A percentile compares a stretch with the other conserved stretches of the same genome.
phyloP scores from a whole-genome alignment of 2,113 vertebrate genomes.

The Stegostoma tigrinum region DNA sequence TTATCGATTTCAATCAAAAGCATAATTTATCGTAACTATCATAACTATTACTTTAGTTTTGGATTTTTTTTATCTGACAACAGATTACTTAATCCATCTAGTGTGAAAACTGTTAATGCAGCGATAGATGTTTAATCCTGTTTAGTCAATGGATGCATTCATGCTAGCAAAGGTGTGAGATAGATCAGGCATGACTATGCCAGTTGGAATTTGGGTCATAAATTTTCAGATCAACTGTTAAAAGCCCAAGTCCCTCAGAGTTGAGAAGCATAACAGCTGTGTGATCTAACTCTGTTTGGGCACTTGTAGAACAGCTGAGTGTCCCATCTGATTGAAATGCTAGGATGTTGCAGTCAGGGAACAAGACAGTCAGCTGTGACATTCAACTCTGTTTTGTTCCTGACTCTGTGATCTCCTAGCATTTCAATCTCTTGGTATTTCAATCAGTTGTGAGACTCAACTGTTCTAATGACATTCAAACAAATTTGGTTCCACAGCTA shows the following conservation, averaged over 20 bases:
- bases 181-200: not conserved
- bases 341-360: not conserved
- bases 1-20: not conserved
- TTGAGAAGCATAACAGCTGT: not conserved
- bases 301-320: not conserved
- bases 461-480: not conserved
- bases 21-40: not conserved
- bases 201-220: not conserved
- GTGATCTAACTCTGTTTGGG: not conserved
- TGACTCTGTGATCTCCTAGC: not conserved
- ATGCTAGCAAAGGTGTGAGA: not conserved
- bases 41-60: not conserved
- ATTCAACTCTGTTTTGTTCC: not conserved
- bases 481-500: not conserved
- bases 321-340: not conserved
- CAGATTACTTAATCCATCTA: not conserved
- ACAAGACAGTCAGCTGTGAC: not conserved
- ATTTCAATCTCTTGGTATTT: not conserved
- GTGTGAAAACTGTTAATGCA: not conserved
- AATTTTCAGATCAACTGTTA: constrained; percentile 2
- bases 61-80: not conserved
- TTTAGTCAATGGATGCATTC: not conserved
- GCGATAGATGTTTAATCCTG: not conserved
- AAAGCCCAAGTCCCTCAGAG: not conserved
- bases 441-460: not conserved